These are phyloP conservation scores for Lacanobia wlatinum DNA, from an alignment of 2,888 invertebrate genomes.

Conservation along the genomic window DNA sequence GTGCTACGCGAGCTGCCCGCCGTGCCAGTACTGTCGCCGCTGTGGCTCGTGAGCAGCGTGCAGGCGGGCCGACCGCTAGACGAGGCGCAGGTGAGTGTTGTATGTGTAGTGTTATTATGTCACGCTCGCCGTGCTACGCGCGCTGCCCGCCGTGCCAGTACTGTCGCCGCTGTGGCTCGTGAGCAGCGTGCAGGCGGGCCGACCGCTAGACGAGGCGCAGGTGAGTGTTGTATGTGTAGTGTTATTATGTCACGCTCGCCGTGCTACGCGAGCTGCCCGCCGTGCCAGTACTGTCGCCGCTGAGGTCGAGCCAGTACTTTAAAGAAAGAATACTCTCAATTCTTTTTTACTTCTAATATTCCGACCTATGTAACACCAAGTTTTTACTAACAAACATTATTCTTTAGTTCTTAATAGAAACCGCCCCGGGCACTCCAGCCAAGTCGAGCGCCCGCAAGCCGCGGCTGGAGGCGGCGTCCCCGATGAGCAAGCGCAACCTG, in stretches of 20 bases:
- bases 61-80: too few species aligned
- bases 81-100: too few species aligned
- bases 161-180: constrained; percentile 87
- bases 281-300: too few species aligned
- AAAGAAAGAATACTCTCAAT: too few species aligned
- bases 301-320: too few species aligned
- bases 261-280: too few species aligned
- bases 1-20: too few species aligned
- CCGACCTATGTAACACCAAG: not conserved
- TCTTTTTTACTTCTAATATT: too few species aligned
- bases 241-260: too few species aligned
- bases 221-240: not conserved
- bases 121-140: not conserved
- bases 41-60: not conserved
- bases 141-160: constrained; percentile 95
- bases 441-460: constrained; percentile 74
- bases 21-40: constrained; percentile 54
- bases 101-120: too few species aligned
- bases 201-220: constrained; percentile 51
- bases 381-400: not conserved
- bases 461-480: constrained; percentile 79
- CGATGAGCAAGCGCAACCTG: constrained; percentile 89
- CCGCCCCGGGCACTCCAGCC: constrained; percentile 75
- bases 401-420: constrained; percentile 75
- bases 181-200: too few species aligned